Evolutionary conservation across 2,113 vertebrate species (phyloP).

Genomic region (Corythaeola cristata): DNA sequence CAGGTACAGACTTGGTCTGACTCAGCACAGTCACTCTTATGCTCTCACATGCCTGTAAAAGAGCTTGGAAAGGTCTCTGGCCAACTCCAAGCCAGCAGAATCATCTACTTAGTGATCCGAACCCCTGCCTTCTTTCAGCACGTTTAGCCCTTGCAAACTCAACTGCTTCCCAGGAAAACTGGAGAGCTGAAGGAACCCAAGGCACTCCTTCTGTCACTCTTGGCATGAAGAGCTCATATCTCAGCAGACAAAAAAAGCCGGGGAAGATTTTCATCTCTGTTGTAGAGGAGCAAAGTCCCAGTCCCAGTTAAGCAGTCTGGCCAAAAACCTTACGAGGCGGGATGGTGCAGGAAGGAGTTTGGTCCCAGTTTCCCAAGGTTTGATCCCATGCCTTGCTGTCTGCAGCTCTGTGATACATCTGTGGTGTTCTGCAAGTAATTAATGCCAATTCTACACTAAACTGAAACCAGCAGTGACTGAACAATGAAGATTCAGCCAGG

Average conservation of each 20-base stretch:
- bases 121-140: neutral
- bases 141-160: neutral
- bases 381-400: neutral
- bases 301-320: neutral
- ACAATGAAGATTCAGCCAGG: neutral
- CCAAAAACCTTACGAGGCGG: accelerated
- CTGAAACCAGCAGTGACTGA: neutral
- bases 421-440: neutral
- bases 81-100: neutral
- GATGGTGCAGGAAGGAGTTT: neutral
- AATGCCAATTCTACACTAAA: neutral
- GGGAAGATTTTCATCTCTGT: neutral
- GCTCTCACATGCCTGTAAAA: neutral
- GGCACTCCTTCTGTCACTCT: neutral
- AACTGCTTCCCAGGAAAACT: neutral
- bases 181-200: neutral
- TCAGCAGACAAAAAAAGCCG: neutral
- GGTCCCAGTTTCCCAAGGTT: neutral
- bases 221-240: neutral
- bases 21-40: neutral
- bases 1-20: neutral
- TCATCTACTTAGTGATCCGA: neutral
- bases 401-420: neutral
- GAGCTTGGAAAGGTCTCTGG: neutral
- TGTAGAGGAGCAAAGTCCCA: neutral